Base-by-base conservation (phyloP, 2,113 vertebrate genomes). In the Saimiri boliviensis region DNA sequence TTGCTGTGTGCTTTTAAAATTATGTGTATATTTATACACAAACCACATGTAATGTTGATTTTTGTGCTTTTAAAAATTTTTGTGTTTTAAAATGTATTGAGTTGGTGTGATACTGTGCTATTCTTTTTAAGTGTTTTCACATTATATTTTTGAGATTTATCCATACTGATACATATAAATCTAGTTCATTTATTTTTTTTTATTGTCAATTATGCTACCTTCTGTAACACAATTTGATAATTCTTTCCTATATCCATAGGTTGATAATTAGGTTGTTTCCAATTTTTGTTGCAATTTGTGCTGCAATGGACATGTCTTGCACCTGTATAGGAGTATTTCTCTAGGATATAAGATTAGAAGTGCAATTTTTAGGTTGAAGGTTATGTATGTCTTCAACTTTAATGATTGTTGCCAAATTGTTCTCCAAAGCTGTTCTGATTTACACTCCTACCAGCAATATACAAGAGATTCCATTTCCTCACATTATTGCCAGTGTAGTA, bases 381-480 rank as follows among this genome's bases (percentile, higher is more conserved):
- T 13, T 85, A 73, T 52, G 21, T 89, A 73, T 45, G 35, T 40
- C 47, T 71, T 79, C 73, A 56, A 37, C 9, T 92, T 86, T 80
- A 85, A 68, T 79, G 32, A 21, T 93, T 85, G 74, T 42, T 80
- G 37, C 21, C 40, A 88, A 91, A 93, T 80, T 90, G 8, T 10
- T 94, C 8, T 95, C 14, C n/a, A 84, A 79, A 84, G 32, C 21
- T 73, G 6, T 91, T 95, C 32, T 94, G 21, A 90, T 80, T 94
- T 84, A 71, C 6, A 30, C 8, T 93, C 6, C 45, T 12, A 71
- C 20, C 6, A 92, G 32, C 27, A 84, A 83, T 84, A 86, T 63
- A 63, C 2, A 45, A 66, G 30, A 83, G 3, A 16, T 60, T 3
- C 23, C 32, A 60, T 92, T 80, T 89, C 8, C n/a, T 32, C 80